These are phyloP conservation scores for Colostygia pectinataria DNA, from an alignment of 2,888 invertebrate genomes.

Conservation along the genomic window DNA sequence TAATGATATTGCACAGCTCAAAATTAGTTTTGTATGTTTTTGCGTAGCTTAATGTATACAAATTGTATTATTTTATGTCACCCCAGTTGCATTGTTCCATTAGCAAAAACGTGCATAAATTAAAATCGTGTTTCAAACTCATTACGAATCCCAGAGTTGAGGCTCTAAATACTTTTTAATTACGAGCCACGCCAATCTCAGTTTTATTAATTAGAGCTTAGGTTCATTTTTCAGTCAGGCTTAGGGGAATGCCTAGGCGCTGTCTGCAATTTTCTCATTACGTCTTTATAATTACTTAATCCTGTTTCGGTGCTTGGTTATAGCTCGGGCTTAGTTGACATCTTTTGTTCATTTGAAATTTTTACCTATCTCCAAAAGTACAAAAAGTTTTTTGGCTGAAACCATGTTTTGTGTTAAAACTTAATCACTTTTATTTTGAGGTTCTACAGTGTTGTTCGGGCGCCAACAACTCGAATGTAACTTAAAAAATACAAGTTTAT, in stretches of 20 bases:
- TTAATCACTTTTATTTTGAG: too few species aligned
- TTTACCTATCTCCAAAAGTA: not conserved
- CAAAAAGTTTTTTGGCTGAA: too few species aligned
- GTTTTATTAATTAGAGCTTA: constrained; percentile 43
- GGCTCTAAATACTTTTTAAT: constrained; percentile 43
- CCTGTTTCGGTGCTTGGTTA: constrained; percentile 15
- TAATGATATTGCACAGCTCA: not conserved
- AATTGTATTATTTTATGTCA: not conserved
- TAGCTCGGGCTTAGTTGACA: constrained; percentile 13
- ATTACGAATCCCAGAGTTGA: constrained; percentile 21
- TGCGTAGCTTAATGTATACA: constrained; percentile 2
- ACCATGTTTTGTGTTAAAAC: too few species aligned
- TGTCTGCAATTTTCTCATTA: constrained; percentile 26
- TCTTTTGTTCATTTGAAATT: constrained; percentile 3
- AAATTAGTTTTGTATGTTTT: constrained; percentile 5
- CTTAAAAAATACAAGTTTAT: too few species aligned
- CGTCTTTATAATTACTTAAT: constrained; percentile 24
- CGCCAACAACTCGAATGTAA: too few species aligned
- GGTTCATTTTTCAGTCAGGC: constrained; percentile 24
- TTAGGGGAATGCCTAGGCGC: constrained; percentile 13
- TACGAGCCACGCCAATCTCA: constrained; percentile 43
- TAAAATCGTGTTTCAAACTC: constrained; percentile 30
- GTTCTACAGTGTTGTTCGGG: too few species aligned
- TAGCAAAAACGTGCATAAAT: constrained; percentile 29
- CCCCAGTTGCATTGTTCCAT: constrained; percentile 16